Conservation (phyloP, 2,888 invertebrate genomes). For the Oxystoma pomonae region DNA sequence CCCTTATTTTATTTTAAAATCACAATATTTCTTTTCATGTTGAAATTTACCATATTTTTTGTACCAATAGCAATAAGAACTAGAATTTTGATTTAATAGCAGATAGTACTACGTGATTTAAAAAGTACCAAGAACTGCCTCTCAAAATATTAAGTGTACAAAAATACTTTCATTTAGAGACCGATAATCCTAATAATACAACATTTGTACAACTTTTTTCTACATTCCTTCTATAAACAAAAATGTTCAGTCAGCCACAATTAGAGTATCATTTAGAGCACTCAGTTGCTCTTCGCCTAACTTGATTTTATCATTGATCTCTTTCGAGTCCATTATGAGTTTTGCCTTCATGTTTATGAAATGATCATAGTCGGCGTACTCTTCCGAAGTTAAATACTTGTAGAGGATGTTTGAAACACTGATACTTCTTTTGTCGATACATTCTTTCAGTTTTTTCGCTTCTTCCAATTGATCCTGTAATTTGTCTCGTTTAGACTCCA, state of each 20-base stretch:
- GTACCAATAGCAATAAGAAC: no score
- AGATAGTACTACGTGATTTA: no score
- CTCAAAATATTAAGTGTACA: no score
- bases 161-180: neutral
- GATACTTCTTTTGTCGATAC: conserved; percentile 72
- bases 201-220: neutral
- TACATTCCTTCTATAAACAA: no score
- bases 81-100: no score
- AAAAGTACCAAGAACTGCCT: no score
- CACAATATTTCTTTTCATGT: no score
- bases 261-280: conserved; percentile 62
- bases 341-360: conserved; percentile 86
- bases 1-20: no score
- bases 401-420: conserved; percentile 67
- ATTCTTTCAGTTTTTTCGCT: conserved; percentile 74
- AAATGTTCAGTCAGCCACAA: conserved; percentile 40
- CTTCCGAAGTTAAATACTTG: conserved; percentile 67
- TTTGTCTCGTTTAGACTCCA: conserved; percentile 72
- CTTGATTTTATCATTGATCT: conserved; percentile 79
- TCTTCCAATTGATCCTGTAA: conserved; percentile 75
- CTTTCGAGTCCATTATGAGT: conserved; percentile 75
- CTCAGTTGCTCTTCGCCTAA: conserved; percentile 75
- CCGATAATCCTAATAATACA: neutral
- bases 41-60: no score
- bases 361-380: conserved; percentile 76